phyloP scores from a whole-genome alignment of 2,797 vertebrate species.

The Protosalanx chinensis region DNA sequence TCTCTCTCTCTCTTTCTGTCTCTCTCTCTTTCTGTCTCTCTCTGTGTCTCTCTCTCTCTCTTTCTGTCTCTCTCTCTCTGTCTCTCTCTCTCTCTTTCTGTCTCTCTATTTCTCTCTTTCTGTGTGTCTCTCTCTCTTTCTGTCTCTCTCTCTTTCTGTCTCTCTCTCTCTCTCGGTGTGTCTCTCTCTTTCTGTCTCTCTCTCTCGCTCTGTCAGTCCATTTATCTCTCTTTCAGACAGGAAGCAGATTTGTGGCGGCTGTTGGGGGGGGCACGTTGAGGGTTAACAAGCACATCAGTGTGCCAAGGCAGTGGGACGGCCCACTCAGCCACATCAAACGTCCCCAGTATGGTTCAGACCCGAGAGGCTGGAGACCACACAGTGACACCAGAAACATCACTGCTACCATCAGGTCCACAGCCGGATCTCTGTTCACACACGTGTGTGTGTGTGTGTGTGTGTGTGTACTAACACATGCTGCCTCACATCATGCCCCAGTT shows the following conservation, averaged over 20 bases:
- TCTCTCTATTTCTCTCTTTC: too few species aligned
- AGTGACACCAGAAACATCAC: background rate
- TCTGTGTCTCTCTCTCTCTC: too few species aligned
- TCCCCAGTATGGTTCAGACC: background rate
- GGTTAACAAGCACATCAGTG: constrained; percentile 25
- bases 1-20: constrained; percentile 20
- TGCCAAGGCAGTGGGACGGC: too few species aligned
- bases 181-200: too few species aligned
- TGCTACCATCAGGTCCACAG: constrained; percentile 14
- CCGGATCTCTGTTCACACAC: constrained; percentile 47
- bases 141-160: too few species aligned
- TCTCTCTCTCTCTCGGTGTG: too few species aligned
- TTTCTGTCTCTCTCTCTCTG: too few species aligned
- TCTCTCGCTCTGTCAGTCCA: constrained; percentile 38
- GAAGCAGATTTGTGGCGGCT: constrained; percentile 43
- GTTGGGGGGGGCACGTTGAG: constrained; percentile 1
- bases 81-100: too few species aligned
- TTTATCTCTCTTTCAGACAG: constrained; percentile 38
- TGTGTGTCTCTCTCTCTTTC: too few species aligned
- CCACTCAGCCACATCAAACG: constrained; percentile 32
- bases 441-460: constrained; percentile 3
- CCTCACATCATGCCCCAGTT: too few species aligned
- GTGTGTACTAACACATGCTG: background rate
- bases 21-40: too few species aligned
- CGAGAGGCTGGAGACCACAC: constrained; percentile 1